Percentiles rank a stretch among this genome's conserved stretches.
These are phyloP conservation scores for Triplophysa dalaica DNA, from an alignment of 2,113 vertebrate species.

Conservation along the genomic window DNA sequence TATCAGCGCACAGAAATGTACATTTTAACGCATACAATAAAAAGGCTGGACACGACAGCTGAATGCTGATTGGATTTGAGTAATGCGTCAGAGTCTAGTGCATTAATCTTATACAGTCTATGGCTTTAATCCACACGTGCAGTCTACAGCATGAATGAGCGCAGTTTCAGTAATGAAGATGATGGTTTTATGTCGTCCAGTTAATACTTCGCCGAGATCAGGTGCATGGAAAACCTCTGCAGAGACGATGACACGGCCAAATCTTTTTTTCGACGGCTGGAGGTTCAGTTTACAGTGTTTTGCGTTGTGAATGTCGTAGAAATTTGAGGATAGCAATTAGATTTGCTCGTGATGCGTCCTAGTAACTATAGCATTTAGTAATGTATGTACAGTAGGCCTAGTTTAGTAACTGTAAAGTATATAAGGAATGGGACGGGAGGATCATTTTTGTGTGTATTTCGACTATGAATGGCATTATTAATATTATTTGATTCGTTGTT, in stretches of 20 bases:
- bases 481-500: not conserved
- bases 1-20: not conserved
- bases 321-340: not conserved
- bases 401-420: not conserved
- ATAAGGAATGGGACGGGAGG: too few relatives aligned
- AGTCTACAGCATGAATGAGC: not conserved
- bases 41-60: not conserved
- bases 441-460: too few relatives aligned
- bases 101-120: too few relatives aligned
- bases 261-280: constrained; percentile 68
- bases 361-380: not conserved
- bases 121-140: too few relatives aligned
- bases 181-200: not conserved
- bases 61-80: constrained; percentile 25
- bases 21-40: not conserved
- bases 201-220: not conserved
- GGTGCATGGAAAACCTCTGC: constrained; percentile 66
- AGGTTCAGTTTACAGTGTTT: constrained; percentile 59
- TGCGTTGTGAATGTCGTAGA: constrained; percentile 20
- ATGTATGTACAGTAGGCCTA: not conserved
- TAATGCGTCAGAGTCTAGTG: constrained; percentile 16
- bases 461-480: too few relatives aligned
- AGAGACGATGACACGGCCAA: constrained; percentile 70
- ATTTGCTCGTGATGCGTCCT: not conserved
- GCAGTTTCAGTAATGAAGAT: not conserved